Conservation (phyloP, 1,140 invertebrate genomes). For the Leptinotarsa undecemlineata region DNA sequence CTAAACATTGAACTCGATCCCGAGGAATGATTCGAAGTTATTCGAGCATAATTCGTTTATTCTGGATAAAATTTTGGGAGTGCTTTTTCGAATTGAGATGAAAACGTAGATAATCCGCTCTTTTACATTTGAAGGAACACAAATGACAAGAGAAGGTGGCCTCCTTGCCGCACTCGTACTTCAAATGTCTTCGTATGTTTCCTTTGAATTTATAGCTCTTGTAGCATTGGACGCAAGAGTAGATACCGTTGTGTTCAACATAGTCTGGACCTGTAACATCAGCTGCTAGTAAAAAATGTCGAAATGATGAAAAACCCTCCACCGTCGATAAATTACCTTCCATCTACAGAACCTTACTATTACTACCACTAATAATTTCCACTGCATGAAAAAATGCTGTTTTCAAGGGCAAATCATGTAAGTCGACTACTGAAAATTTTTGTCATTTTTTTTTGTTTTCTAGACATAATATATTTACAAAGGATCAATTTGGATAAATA, state of each 20-base stretch:
- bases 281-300: not conserved
- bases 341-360: no score
- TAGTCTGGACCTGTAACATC: slow-evolving; percentile 27
- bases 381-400: no score
- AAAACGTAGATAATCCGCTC: slow-evolving; percentile 42
- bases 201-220: slow-evolving; percentile 47
- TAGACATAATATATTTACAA: no score
- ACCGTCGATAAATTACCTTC: no score
- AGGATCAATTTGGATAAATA: no score
- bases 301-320: not conserved
- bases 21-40: not conserved
- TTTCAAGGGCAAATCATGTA: no score
- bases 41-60: not conserved
- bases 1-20: not conserved
- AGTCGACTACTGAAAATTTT: no score
- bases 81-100: slow-evolving; percentile 44
- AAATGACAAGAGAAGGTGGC: slow-evolving; percentile 55
- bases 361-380: no score
- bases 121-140: slow-evolving; percentile 54
- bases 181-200: slow-evolving; percentile 42
- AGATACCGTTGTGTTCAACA: slow-evolving; percentile 37
- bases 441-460: no score
- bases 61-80: slow-evolving; percentile 20
- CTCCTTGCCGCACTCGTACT: slow-evolving; percentile 52
- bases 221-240: slow-evolving; percentile 36